phyloP scores from a whole-genome alignment of 2,888 invertebrate genomes.

The Trissolcus brochymenae region DNA sequence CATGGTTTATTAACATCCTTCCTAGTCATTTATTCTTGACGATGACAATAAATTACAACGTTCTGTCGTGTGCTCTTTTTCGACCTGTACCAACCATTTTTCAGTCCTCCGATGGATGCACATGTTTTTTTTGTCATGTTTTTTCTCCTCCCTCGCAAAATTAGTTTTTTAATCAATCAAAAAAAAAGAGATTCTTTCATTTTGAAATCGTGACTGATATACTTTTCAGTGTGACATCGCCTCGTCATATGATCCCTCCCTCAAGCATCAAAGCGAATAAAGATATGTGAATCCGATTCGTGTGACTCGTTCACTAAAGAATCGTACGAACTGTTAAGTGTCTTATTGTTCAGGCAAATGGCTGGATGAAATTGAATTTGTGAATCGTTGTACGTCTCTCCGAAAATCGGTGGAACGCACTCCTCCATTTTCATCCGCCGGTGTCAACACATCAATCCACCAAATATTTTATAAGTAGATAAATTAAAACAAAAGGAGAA shows the following conservation, averaged over 20 bases:
- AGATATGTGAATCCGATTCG: conserved; percentile 57
- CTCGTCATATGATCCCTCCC: too few relatives aligned
- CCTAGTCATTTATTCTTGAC: conserved; percentile 19
- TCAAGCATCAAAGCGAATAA: conserved; percentile 7
- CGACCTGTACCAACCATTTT: neutral
- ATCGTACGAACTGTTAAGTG: conserved; percentile 74
- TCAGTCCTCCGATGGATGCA: neutral
- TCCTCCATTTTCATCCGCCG: conserved; percentile 14
- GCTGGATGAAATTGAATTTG: conserved; percentile 67
- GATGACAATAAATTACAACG: conserved; percentile 30
- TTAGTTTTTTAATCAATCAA: conserved; percentile 11
- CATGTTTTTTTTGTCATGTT: too few relatives aligned
- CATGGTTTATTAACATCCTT: conserved; percentile 11
- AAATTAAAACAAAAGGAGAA: conserved; percentile 11
- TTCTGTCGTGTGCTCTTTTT: neutral
- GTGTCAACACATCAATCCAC: conserved; percentile 9
- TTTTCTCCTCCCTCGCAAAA: too few relatives aligned
- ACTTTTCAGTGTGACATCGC: conserved; percentile 38
- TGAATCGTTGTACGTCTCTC: conserved; percentile 25
- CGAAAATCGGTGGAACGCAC: conserved; percentile 24
- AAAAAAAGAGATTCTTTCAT: conserved; percentile 33
- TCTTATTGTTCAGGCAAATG: conserved; percentile 75
- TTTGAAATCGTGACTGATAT: conserved; percentile 44
- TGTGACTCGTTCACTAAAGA: conserved; percentile 59
- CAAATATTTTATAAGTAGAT: conserved; percentile 34